Conservation (phyloP, 2,797 vertebrate species). For the Liasis olivaceus region DNA sequence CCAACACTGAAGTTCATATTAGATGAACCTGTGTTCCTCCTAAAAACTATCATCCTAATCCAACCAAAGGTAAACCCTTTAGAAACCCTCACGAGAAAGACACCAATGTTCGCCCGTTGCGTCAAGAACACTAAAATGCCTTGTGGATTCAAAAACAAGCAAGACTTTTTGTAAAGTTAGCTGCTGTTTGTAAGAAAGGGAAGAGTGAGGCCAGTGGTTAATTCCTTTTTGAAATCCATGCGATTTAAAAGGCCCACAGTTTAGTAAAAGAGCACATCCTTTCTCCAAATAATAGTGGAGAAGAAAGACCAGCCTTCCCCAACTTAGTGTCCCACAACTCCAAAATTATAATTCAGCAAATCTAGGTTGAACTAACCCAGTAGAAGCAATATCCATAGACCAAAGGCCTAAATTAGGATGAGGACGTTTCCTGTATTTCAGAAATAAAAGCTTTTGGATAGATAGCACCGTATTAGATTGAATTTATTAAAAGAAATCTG, state of each 20-base stretch:
- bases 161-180: too few relatives aligned
- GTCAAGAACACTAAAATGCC: background rate
- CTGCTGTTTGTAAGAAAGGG: too few relatives aligned
- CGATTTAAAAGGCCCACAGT: background rate
- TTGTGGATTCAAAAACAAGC: too few relatives aligned
- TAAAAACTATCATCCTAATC: background rate
- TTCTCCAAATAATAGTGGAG: background rate
- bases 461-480: background rate
- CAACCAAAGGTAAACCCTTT: background rate
- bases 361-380: too few relatives aligned
- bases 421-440: background rate
- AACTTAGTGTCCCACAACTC: too few relatives aligned
- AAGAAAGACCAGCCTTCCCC: background rate
- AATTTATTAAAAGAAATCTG: too few relatives aligned
- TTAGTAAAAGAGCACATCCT: background rate
- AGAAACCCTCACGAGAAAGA: background rate
- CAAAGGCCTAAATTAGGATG: background rate
- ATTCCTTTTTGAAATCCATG: too few relatives aligned
- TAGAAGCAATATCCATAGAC: too few relatives aligned
- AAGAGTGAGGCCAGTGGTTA: too few relatives aligned
- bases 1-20: background rate
- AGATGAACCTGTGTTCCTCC: background rate
- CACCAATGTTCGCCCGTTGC: too few relatives aligned
- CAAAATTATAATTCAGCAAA: background rate
- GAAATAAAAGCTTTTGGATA: background rate